Conservation (phyloP, 1,140 invertebrate species). For the Linepithema humile region DNA sequence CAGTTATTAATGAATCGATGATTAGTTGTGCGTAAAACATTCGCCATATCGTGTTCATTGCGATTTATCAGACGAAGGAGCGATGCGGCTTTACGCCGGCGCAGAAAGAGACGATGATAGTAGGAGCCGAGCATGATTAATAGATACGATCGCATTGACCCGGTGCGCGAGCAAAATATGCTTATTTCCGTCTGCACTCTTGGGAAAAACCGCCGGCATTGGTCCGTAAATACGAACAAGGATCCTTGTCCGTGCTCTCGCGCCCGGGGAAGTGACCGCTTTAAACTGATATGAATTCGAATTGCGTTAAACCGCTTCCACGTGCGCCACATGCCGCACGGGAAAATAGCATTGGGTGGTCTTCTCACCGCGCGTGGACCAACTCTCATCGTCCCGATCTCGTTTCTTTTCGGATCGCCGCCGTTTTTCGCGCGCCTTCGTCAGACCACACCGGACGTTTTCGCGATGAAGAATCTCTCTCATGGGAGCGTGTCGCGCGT, state of each 20-base stretch:
- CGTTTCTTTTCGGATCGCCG: constrained; percentile 37
- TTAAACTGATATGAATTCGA: constrained; percentile 33
- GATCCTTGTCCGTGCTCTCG: constrained; percentile 55
- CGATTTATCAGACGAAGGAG: constrained; percentile 72
- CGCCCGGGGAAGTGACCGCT: constrained; percentile 37
- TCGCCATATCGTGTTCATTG: constrained; percentile 60
- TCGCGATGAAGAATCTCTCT: constrained; percentile 25
- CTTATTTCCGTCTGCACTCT: constrained; percentile 53
- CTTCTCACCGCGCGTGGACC: constrained; percentile 37
- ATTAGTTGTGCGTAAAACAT: constrained; percentile 66
- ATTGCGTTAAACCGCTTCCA: constrained; percentile 62
- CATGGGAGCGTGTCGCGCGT: constrained; percentile 9
- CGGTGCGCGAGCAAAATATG: constrained; percentile 53
- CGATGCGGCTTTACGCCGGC: constrained; percentile 56
- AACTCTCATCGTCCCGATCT: constrained; percentile 24
- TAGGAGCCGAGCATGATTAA: constrained; percentile 65
- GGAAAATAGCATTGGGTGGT: constrained; percentile 51
- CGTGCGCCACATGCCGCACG: constrained; percentile 29
- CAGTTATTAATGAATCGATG: constrained; percentile 67
- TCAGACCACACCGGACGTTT: constrained; percentile 9
- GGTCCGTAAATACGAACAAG: constrained; percentile 41
- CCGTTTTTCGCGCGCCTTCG: constrained; percentile 46
- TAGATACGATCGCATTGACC: constrained; percentile 72
- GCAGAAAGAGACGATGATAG: constrained; percentile 16
- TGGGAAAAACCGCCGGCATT: constrained; percentile 60